phyloP scores from a whole-genome alignment of 37 sponge, comb jelly and placozoan species.

The Chondrilla cf. caribensis region DNA sequence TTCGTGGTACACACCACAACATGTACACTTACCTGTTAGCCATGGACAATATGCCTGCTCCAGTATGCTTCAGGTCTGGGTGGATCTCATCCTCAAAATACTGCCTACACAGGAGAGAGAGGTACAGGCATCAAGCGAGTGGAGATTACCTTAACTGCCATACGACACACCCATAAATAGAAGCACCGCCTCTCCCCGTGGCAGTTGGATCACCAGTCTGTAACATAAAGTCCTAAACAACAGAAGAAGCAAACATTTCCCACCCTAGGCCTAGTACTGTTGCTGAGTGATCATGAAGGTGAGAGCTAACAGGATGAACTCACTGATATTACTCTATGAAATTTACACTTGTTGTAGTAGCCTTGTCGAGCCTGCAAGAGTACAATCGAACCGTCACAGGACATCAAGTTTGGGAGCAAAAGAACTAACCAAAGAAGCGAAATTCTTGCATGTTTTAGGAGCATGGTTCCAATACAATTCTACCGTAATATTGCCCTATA shows the following conservation, averaged over 20 bases:
- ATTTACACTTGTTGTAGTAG: constrained; percentile 87
- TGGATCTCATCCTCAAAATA: constrained; percentile 95
- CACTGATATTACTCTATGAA: constrained; percentile 93
- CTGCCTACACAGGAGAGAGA: neutral
- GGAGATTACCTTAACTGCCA: neutral
- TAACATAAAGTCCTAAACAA: constrained; percentile 89
- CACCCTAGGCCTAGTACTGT: too few relatives aligned
- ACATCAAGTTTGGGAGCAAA: neutral
- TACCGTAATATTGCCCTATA: constrained; percentile 74
- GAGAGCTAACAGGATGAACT: neutral
- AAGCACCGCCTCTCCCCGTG: constrained; percentile 96
- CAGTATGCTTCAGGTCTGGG: constrained; percentile 94
- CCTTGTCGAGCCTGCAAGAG: constrained; percentile 64
- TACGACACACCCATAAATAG: constrained; percentile 81
- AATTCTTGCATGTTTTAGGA: constrained; percentile 90
- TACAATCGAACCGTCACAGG: neutral
- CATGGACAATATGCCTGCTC: constrained; percentile 98
- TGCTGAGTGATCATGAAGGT: neutral
- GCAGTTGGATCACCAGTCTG: constrained; percentile 99
- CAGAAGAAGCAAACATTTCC: too few relatives aligned
- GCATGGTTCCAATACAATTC: constrained; percentile 99
- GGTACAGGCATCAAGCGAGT: neutral
- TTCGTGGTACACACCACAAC: too few relatives aligned
- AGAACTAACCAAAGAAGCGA: constrained; percentile 79
- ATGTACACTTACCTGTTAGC: constrained; percentile 79